Base-by-base conservation (phyloP, 2,797 vertebrate species). In the Otolemur crassicaudatus region DNA sequence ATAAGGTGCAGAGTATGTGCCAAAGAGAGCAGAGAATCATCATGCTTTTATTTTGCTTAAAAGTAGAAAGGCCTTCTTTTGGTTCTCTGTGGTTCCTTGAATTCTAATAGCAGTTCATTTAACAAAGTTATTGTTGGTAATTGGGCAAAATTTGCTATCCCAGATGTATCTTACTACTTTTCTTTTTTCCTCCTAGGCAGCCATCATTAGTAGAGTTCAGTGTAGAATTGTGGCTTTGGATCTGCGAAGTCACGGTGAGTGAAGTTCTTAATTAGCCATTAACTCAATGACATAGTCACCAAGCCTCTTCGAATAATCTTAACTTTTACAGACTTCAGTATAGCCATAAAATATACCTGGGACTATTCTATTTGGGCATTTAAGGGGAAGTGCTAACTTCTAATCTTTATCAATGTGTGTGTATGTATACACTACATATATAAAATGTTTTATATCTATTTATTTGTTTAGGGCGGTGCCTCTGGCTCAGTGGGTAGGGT, bases 161-260 rank as follows among this genome's bases (percentile, higher is more conserved):
- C 16, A 82, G 63, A 3, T 46, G 37, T 79, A 20, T 86, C 72
- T 96, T 84, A 91, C 60, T 93, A 72, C 70, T 92, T 0, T 90
- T 69, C 19, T 90, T 13, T 97, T 83, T 46, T 98, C 40, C 90
- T 96, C 97, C 76, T 98, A 99, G 99, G 98, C 99, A 34, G 99
- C 99, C 9, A 99, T 99, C 97, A 99, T 98, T 98, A 99, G 98
- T 98, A 99, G 99, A 97, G 99, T 99, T 98, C 99, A 99, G 92
- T 99, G 99, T 96, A 99, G 99, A 97, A 99, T 99, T 93, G 99
- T 99, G 98, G 99, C 99, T 67, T 98, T 99, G 98, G 99, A 99
- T 98, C 99, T 99, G 76, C 98, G 99, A 97, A 99, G 99, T 97
- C 99, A 99, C 40, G 99, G 99, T 99, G 98, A 99, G 98, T 96